These are phyloP conservation scores for Troglohyphantes excavatus DNA, from an alignment of 2,888 invertebrate genomes.

Conservation along the genomic window DNA sequence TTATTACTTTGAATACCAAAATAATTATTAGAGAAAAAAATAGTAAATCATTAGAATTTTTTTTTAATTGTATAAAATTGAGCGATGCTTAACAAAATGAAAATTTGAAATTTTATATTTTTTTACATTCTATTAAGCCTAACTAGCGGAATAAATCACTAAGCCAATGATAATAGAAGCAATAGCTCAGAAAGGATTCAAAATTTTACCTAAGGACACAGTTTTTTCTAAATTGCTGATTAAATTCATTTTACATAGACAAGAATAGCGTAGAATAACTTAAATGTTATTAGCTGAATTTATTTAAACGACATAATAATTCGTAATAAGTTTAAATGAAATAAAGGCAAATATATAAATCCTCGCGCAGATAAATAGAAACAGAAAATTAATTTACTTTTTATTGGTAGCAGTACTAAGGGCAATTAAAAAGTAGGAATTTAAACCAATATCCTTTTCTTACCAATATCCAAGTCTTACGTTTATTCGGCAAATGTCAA, in stretches of 20 bases:
- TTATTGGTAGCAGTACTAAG: slow-evolving; percentile 26
- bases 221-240: slow-evolving; percentile 93
- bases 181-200: slow-evolving; percentile 11
- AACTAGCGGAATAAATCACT: slow-evolving; percentile 48
- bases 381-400: not conserved
- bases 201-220: slow-evolving; percentile 93
- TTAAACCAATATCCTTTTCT: not conserved
- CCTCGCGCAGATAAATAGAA: slow-evolving; percentile 43
- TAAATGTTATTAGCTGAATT: not conserved
- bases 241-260: slow-evolving; percentile 82
- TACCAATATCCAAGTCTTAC: not conserved
- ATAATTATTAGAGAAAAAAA: no score
- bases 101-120: not conserved
- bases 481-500: no score
- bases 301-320: slow-evolving; percentile 8
- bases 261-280: not conserved
- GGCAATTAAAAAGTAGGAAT: not conserved
- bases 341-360: slow-evolving; percentile 65
- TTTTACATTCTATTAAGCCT: slow-evolving; percentile 77
- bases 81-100: not conserved
- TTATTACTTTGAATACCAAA: no score
- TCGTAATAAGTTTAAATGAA: slow-evolving; percentile 53
- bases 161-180: slow-evolving; percentile 38
- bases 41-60: no score
- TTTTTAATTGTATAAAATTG: not conserved